A percentile compares a stretch with the other conserved stretches of the same genome.
phyloP scores from a whole-genome alignment of 2,797 vertebrate genomes.

The Discoglossus pictus region DNA sequence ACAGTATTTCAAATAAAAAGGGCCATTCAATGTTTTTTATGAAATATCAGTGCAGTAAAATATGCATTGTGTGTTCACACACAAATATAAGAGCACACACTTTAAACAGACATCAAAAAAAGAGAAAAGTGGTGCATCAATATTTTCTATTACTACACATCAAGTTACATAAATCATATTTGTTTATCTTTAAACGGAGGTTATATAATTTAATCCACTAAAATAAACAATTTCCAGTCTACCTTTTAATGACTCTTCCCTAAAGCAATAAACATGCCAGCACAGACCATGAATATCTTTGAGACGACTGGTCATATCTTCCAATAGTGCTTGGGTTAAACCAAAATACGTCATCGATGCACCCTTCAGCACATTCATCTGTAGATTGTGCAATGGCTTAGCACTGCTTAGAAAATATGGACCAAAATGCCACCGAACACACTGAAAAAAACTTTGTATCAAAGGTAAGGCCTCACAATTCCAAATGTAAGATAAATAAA shows the following conservation, averaged over 20 bases:
- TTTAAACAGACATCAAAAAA: constrained; percentile 2
- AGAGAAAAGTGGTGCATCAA: no score
- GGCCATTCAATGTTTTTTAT: not conserved
- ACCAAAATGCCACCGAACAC: constrained; percentile 54
- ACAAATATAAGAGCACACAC: no score
- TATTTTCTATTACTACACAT: not conserved
- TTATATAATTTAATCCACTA: constrained; percentile 37
- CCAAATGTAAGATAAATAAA: constrained; percentile 61
- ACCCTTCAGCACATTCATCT: no score
- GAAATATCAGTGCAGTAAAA: constrained; percentile 27
- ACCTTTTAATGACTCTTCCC: constrained; percentile 44
- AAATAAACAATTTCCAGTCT: constrained; percentile 32
- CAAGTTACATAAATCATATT: constrained; percentile 23
- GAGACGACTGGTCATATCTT: constrained; percentile 54
- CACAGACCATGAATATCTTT: constrained; percentile 50
- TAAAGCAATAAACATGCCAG: constrained; percentile 43
- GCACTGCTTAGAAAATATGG: constrained; percentile 1
- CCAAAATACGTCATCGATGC: no score
- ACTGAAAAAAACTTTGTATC: constrained; percentile 55
- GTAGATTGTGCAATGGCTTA: not conserved
- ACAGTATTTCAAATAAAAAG: no score
- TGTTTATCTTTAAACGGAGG: constrained; percentile 24
- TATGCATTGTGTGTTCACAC: not conserved
- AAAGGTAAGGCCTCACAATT: constrained; percentile 66
- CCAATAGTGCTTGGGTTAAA: no score